These are phyloP conservation scores for Pangasius krempfi DNA, from an alignment of 2,797 vertebrate genomes.

Conservation along the genomic window DNA sequence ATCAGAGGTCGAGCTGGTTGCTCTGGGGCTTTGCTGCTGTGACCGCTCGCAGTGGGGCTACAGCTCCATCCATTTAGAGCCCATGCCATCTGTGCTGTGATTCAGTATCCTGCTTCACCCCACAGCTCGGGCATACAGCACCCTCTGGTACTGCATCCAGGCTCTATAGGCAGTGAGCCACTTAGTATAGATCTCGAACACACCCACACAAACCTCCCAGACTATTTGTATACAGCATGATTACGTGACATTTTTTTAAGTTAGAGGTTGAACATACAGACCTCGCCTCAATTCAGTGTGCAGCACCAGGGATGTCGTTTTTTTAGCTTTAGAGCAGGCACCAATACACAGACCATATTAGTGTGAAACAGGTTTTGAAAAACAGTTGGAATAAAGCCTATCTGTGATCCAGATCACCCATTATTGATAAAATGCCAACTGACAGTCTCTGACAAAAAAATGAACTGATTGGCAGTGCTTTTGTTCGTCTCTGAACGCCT, in stretches of 20 bases:
- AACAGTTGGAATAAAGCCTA: not conserved
- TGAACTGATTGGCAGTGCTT: not conserved
- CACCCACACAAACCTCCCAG: not conserved
- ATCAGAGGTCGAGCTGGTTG: slow-evolving; percentile 53
- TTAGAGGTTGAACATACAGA: not conserved
- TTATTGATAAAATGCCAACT: not conserved
- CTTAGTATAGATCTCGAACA: slow-evolving; percentile 9
- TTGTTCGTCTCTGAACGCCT: not conserved
- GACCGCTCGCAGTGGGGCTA: slow-evolving; percentile 36
- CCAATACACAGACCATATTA: not conserved
- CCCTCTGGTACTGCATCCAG: slow-evolving; percentile 32
- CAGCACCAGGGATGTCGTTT: not conserved
- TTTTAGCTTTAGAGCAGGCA: not conserved
- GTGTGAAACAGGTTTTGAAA: not conserved
- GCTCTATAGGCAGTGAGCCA: slow-evolving; percentile 21
- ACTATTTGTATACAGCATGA: slow-evolving; percentile 8
- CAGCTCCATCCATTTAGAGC: slow-evolving; percentile 47
- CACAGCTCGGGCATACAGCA: slow-evolving; percentile 39
- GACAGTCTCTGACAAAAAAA: not conserved
- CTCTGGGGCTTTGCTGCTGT: slow-evolving; percentile 42
- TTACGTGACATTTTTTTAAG: not conserved
- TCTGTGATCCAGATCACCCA: not conserved
- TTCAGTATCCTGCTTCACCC: slow-evolving; percentile 57
- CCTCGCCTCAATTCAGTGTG: not conserved
- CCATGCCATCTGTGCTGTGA: slow-evolving; percentile 63